Percentiles rank a stretch among this genome's conserved stretches.
phyloP scores from a whole-genome alignment of 2,797 vertebrate genomes.

The Pangasius larnaudii region DNA sequence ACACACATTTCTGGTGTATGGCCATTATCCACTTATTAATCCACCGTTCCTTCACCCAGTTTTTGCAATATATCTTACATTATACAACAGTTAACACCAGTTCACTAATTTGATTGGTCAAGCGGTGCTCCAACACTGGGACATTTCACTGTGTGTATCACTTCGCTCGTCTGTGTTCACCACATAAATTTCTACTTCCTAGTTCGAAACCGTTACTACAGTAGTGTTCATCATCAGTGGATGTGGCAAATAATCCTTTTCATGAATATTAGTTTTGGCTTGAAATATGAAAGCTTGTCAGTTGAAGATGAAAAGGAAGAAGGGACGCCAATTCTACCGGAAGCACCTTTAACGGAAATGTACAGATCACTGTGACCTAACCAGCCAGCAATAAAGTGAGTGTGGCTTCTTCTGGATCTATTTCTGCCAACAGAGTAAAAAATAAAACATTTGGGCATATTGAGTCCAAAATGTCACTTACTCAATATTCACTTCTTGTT shows the following conservation, averaged over 20 bases:
- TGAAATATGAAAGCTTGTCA: not conserved
- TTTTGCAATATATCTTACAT: not conserved
- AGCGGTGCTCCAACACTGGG: not conserved
- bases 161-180: not conserved
- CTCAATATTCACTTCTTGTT: not conserved
- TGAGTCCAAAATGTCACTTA: not conserved
- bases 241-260: not conserved
- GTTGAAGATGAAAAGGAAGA: not conserved
- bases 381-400: not conserved
- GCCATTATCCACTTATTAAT: not conserved
- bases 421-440: not conserved
- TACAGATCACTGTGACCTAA: not conserved
- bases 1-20: not conserved
- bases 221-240: not conserved
- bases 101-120: not conserved
- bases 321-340: not conserved
- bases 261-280: not conserved
- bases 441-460: not conserved
- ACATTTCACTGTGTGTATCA: not conserved
- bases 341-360: not conserved
- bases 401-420: not conserved
- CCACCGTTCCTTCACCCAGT: not conserved
- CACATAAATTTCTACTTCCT: not conserved
- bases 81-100: not conserved
- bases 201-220: not conserved